Percentiles rank a stretch among this genome's conserved stretches.
Evolutionary conservation across 2,888 invertebrate genomes (phyloP).

Genomic region (Sthenelais limicola): DNA sequence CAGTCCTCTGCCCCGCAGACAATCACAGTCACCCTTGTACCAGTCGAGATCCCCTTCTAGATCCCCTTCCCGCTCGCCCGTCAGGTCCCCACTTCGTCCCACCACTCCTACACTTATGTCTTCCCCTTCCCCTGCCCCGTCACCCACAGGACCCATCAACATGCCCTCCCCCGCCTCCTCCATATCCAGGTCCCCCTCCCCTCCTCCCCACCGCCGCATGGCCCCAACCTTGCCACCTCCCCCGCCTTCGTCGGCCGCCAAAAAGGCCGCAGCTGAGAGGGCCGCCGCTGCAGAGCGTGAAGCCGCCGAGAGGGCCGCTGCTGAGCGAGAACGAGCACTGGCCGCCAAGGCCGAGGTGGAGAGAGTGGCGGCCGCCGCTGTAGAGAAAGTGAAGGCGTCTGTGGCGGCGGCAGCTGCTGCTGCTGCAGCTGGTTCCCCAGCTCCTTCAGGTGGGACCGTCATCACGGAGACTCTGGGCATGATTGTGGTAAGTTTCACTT

Average conservation of each 20-base stretch:
- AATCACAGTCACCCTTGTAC: constrained; percentile 21
- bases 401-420: neutral
- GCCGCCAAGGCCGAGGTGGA: constrained; percentile 12
- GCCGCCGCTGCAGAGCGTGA: constrained; percentile 6
- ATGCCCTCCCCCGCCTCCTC: constrained; percentile 18
- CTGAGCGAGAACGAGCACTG: too few species aligned
- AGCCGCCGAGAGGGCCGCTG: constrained; percentile 20
- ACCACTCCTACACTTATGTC: constrained; percentile 6
- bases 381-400: constrained; percentile 1
- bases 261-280: constrained; percentile 1
- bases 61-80: constrained; percentile 20
- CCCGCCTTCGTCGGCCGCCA: constrained; percentile 25
- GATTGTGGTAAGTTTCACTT: constrained; percentile 14
- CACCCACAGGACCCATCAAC: constrained; percentile 7
- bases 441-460: constrained; percentile 1
- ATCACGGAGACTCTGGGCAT: constrained; percentile 22
- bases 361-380: neutral
- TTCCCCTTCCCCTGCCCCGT: constrained; percentile 14
- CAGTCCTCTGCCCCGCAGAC: neutral
- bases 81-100: constrained; percentile 2
- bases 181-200: constrained; percentile 15
- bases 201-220: constrained; percentile 17
- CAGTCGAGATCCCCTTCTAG: constrained; percentile 27
- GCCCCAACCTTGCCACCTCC: neutral
- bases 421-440: neutral